A percentile compares a stretch with the other conserved stretches of the same genome.
These are phyloP conservation scores for Tribolium madens DNA, from an alignment of 1,140 invertebrate species.

Conservation along the genomic window DNA sequence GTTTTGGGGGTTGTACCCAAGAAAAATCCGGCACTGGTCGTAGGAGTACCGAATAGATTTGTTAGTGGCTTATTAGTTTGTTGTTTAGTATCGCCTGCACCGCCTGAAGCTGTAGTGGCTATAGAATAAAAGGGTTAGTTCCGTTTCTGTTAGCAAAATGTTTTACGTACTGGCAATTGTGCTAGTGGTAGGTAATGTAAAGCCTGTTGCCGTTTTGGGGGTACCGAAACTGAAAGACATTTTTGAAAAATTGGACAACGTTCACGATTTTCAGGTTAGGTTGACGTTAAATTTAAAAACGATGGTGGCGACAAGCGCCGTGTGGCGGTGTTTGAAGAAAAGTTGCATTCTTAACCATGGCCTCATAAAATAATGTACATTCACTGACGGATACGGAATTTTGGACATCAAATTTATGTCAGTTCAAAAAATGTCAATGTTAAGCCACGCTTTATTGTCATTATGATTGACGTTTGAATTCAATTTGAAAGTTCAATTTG, in stretches of 20 bases:
- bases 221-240: conserved; percentile 53
- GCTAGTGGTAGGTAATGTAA: conserved; percentile 48
- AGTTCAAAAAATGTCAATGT: too few relatives aligned
- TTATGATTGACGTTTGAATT: too few relatives aligned
- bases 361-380: background rate
- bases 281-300: background rate
- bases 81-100: conserved; percentile 50
- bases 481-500: too few relatives aligned
- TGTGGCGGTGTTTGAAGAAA: background rate
- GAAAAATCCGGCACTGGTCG: conserved; percentile 15
- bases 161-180: conserved; percentile 44
- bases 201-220: conserved; percentile 44
- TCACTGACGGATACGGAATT: too few relatives aligned
- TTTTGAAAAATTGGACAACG: background rate
- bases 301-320: background rate
- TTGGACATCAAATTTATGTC: too few relatives aligned
- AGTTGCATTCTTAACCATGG: background rate
- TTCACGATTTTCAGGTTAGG: background rate
- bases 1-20: conserved; percentile 18
- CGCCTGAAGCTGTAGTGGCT: conserved; percentile 45
- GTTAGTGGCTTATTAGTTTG: conserved; percentile 27
- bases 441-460: too few relatives aligned
- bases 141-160: background rate
- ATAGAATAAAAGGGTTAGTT: background rate
- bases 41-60: conserved; percentile 10